Evolutionary conservation across 2,888 invertebrate species (phyloP).

Genomic region (Plusia festucae): DNA sequence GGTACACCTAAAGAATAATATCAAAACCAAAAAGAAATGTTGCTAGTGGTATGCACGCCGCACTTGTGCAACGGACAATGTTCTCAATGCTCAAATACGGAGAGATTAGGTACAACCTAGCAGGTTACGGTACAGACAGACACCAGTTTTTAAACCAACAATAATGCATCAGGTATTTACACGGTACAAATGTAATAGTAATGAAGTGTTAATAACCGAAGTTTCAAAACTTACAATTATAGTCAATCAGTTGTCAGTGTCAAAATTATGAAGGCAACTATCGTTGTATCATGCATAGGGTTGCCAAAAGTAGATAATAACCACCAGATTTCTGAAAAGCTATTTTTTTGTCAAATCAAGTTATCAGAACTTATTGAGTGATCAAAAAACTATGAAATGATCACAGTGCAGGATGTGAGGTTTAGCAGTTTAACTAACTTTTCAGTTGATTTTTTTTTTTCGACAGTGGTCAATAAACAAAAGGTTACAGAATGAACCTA

Average conservation of each 20-base stretch:
- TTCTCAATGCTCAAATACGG: constrained; percentile 85
- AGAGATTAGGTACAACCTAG: constrained; percentile 83
- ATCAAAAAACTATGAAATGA: no score
- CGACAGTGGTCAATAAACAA: no score
- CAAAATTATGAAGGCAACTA: not conserved
- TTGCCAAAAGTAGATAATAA: no score
- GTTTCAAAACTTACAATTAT: not conserved
- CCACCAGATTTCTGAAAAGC: no score
- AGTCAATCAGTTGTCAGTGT: not conserved
- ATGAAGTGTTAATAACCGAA: not conserved
- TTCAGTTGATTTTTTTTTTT: no score
- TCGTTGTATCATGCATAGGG: not conserved
- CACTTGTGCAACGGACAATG: constrained; percentile 80
- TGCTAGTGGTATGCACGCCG: constrained; percentile 84
- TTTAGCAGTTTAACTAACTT: no score
- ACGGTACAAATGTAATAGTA: constrained; percentile 8
- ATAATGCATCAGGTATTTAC: constrained; percentile 9
- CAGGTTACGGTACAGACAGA: constrained; percentile 62
- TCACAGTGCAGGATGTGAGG: no score
- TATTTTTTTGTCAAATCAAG: no score
- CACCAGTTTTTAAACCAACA: constrained; percentile 30
- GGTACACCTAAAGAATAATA: constrained; percentile 92
- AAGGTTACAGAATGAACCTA: no score
- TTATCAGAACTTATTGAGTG: no score
- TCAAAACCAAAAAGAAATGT: constrained; percentile 90